These are phyloP conservation scores for Calliopum simillimum DNA, from an alignment of 2,888 invertebrate species.

Conservation along the genomic window DNA sequence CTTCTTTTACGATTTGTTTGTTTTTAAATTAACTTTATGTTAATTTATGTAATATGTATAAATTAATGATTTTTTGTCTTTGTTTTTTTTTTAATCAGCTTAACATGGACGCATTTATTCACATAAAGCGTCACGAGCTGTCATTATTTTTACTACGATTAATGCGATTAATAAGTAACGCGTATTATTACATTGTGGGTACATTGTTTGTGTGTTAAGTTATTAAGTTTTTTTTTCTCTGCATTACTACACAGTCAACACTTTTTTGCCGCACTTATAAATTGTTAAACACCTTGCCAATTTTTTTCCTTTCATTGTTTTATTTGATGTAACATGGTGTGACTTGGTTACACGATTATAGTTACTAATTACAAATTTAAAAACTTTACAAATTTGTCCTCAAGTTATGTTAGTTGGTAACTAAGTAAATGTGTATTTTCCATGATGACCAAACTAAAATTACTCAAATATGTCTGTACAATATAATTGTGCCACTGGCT, in stretches of 20 bases:
- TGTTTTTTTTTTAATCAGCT: slow-evolving; percentile 12
- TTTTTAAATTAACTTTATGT: slow-evolving; percentile 36
- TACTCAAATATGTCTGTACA: no score
- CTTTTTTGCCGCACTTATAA: slow-evolving; percentile 29
- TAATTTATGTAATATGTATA: slow-evolving; percentile 46
- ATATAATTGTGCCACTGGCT: no score
- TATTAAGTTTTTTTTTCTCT: neutral
- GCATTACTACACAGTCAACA: slow-evolving; percentile 21
- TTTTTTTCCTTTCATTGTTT: slow-evolving; percentile 1
- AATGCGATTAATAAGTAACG: slow-evolving; percentile 1
- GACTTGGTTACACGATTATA: slow-evolving; percentile 20
- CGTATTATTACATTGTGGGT: neutral
- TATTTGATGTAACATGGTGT: neutral
- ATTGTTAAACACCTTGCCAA: slow-evolving; percentile 21
- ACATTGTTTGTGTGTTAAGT: slow-evolving; percentile 26
- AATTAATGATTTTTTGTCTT: slow-evolving; percentile 26
- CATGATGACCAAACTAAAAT: no score
- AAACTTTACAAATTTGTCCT: no score
- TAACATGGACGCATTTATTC: slow-evolving; percentile 22
- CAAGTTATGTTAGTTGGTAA: no score
- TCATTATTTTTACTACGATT: slow-evolving; percentile 29
- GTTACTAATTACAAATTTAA: slow-evolving; percentile 19
- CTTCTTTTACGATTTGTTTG: neutral
- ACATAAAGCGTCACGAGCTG: slow-evolving; percentile 45
- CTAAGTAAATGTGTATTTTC: no score